Base-by-base conservation (phyloP, 1,140 invertebrate genomes). In the Megalopta genalis region DNA sequence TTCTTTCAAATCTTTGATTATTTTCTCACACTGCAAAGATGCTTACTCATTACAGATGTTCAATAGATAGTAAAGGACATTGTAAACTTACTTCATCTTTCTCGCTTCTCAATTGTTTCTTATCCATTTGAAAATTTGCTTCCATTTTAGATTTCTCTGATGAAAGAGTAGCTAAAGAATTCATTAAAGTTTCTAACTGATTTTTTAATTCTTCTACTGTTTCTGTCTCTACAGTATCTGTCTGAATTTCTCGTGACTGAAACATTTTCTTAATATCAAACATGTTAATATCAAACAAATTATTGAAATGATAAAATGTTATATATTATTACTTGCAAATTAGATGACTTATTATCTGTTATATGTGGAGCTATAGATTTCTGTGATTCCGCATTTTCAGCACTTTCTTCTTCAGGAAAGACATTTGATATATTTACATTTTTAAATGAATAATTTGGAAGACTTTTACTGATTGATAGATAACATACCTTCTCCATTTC, bases 121-220 rank as follows among this genome's bases (percentile, higher is more conserved):
- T 97, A 87, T 98, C 97, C 37, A 95, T 94, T 86, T 97, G 95
- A 92, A 97, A 97, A 64, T 94, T 95, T 57, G 96, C 95, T 93
- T 98, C 97, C 95, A 97, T 96, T 77, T 95, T 95, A 16, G 96
- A 95, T 89, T 97, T 98, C 90, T 98, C 97, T 21, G 95, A 94
- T 10, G 96, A 96, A 21, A 98, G 91, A n/a, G 96, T 97, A 1
- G 96, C 95, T 39, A 98, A 88, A 3, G 97, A 97, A 84, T 95
- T 93, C 88, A 95, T 96, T 42, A 97, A 93, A 1, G 95, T 95
- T 32, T 95, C 93, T 18, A 98, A 81, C 80, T 95, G 94, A 78
- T 82, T 87, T 86, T 93, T 92, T 39, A 95, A 90, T 18, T 94
- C 90, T 69, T 94, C 92, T n/a, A 87, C 77, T 1, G 87, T 88